phyloP scores from a whole-genome alignment of 2,797 vertebrate genomes.

The Lacerta bilineata region DNA sequence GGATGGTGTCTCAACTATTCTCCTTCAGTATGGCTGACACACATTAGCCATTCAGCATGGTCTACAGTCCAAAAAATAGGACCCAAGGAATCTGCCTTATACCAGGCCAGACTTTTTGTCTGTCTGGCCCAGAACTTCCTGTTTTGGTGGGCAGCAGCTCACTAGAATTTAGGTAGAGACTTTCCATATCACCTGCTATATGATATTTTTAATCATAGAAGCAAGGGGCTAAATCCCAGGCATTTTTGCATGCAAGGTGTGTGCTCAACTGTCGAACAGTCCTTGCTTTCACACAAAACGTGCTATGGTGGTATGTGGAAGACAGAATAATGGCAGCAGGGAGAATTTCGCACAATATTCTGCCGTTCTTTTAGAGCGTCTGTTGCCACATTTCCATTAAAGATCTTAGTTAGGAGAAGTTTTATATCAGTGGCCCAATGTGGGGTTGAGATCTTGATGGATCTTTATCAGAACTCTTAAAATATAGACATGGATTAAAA shows the following conservation, averaged over 20 bases:
- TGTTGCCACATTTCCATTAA: not conserved
- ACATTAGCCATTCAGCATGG: too few species aligned
- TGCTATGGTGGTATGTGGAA: not conserved
- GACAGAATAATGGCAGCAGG: not conserved
- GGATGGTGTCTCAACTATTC: too few species aligned
- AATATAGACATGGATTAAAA: not conserved
- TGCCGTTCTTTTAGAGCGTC: not conserved
- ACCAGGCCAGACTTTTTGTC: too few species aligned
- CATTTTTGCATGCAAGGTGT: not conserved
- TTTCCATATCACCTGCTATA: not conserved
- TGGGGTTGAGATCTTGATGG: not conserved
- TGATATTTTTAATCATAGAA: not conserved
- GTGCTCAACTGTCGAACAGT: not conserved
- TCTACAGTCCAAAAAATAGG: too few species aligned
- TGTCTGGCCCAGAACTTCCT: too few species aligned
- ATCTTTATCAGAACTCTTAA: not conserved
- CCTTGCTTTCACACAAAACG: not conserved
- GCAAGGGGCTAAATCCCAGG: not conserved
- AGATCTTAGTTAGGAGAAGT: not conserved
- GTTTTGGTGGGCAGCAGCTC: too few species aligned
- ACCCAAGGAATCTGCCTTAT: too few species aligned
- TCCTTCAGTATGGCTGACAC: too few species aligned
- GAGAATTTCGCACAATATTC: not conserved
- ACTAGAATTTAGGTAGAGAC: too few species aligned
- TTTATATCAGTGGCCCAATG: too few species aligned